Conservation (phyloP, 1,140 invertebrate genomes). For the Apocrypta bakeri region DNA sequence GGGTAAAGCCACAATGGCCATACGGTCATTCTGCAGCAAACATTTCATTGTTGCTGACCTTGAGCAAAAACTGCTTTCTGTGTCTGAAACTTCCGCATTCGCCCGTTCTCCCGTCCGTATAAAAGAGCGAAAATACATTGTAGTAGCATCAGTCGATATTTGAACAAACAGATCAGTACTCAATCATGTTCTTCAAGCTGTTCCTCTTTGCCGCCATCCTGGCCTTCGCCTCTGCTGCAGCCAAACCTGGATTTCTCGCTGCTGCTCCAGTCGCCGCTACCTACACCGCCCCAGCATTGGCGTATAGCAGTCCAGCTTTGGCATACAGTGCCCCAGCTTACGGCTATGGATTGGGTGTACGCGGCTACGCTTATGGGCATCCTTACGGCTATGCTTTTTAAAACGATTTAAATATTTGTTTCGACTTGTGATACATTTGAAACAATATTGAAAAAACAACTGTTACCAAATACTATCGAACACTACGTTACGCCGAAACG, state of each 20-base stretch:
- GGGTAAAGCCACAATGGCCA: too few species aligned
- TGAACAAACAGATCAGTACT: background rate
- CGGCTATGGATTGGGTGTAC: background rate
- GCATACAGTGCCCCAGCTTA: background rate
- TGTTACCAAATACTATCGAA: background rate
- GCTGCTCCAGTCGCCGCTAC: background rate
- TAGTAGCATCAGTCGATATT: background rate
- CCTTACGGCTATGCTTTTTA: background rate
- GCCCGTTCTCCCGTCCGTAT: background rate
- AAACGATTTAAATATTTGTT: background rate
- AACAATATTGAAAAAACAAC: background rate
- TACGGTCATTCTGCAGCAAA: too few species aligned
- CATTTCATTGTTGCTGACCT: too few species aligned
- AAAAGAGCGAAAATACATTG: background rate
- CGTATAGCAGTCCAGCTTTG: background rate
- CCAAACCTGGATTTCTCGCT: background rate
- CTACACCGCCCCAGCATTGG: background rate
- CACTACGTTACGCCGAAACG: background rate
- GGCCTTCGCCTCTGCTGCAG: background rate
- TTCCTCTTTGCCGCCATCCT: slow-evolving; percentile 9
- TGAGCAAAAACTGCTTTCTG: too few species aligned
- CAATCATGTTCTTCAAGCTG: slow-evolving; percentile 16
- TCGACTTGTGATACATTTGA: too few species aligned
- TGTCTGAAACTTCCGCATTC: too few species aligned
- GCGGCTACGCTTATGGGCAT: background rate